Evolutionary conservation across 2,113 vertebrate species (phyloP).

Genomic region (Corythoichthys haematopterus): DNA sequence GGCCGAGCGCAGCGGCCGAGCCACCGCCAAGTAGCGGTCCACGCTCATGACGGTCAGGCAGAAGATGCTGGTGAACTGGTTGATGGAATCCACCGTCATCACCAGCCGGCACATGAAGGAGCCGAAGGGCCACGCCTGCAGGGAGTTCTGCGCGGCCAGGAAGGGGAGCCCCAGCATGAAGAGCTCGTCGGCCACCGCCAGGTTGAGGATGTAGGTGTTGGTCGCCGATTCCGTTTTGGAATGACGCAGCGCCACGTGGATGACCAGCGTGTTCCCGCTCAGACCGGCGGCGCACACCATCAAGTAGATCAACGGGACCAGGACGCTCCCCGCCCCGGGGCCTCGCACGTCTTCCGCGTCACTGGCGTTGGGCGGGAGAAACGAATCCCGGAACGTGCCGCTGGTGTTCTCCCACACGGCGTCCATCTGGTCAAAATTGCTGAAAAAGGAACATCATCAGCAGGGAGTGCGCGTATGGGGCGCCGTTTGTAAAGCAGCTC

Average conservation of each 20-base stretch:
- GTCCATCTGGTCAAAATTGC: conserved; percentile 23
- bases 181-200: conserved; percentile 88
- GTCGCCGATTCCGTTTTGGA: conserved; percentile 93
- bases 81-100: conserved; percentile 87
- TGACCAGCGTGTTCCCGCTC: conserved; percentile 85
- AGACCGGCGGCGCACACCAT: conserved; percentile 84
- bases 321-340: conserved; percentile 71
- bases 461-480: no score
- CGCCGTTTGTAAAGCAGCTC: no score
- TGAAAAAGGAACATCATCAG: not conserved
- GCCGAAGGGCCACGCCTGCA: conserved; percentile 90
- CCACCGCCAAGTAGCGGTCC: conserved; percentile 90
- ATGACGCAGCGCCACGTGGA: conserved; percentile 87
- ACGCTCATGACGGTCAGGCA: conserved; percentile 94
- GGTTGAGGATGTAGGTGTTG: conserved; percentile 95
- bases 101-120: conserved; percentile 86
- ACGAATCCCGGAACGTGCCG: conserved; percentile 13
- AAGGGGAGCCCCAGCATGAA: conserved; percentile 93
- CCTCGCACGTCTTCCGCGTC: conserved; percentile 12
- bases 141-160: conserved; percentile 85
- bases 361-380: conserved; percentile 36
- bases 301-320: conserved; percentile 84
- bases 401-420: conserved; percentile 54
- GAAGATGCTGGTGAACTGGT: conserved; percentile 96
- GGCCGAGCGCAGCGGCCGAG: conserved; percentile 86